These are phyloP conservation scores for Gibbula magus DNA, from an alignment of 2,888 invertebrate genomes.

Conservation along the genomic window DNA sequence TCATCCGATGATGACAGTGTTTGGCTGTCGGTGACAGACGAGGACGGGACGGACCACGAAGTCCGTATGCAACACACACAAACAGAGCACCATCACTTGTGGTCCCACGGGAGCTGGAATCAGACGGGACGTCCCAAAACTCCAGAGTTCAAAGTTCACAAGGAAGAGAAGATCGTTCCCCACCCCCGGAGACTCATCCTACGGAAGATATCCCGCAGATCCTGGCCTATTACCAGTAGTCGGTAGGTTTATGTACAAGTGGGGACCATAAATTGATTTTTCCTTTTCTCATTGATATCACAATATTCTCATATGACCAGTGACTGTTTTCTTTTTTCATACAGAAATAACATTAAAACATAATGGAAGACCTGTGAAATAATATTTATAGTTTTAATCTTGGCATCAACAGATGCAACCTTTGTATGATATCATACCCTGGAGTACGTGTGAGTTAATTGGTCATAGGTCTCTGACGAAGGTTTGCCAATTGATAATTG, in stretches of 20 bases:
- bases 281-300: too few species aligned
- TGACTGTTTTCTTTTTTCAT: too few species aligned
- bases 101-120: constrained; percentile 12
- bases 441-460: too few species aligned
- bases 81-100: constrained; percentile 14
- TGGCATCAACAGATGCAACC: too few species aligned
- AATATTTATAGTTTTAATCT: too few species aligned
- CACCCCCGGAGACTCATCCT: neutral
- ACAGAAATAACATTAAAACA: too few species aligned
- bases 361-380: too few species aligned
- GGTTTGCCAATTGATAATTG: too few species aligned
- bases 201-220: neutral
- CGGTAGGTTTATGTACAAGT: neutral
- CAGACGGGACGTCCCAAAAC: constrained; percentile 1
- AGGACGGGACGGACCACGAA: neutral
- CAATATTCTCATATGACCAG: too few species aligned
- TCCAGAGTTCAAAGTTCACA: neutral
- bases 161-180: neutral
- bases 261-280: too few species aligned
- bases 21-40: neutral
- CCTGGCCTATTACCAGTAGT: constrained; percentile 3
- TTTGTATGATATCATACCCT: too few species aligned
- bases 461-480: too few species aligned
- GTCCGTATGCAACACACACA: neutral
- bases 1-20: constrained; percentile 1